Conservation (phyloP, 2,797 vertebrate genomes). For the Spea hammondii region DNA sequence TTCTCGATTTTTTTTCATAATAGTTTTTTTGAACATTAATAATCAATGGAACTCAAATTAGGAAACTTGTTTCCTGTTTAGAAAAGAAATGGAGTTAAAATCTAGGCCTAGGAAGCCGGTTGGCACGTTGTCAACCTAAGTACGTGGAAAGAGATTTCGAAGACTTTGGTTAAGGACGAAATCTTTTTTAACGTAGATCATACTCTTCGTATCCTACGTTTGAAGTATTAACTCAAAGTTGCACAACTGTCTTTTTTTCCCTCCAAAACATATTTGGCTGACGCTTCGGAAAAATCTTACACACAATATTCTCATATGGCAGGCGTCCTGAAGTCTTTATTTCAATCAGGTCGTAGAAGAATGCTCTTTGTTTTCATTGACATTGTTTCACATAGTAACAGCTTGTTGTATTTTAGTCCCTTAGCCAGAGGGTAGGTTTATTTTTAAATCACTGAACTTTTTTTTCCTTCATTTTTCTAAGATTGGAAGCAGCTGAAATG, state of each 20-base stretch:
- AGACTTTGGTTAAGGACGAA: neutral
- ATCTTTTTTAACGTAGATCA: neutral
- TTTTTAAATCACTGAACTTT: slow-evolving; percentile 74
- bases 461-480: slow-evolving; percentile 78
- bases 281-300: slow-evolving; percentile 67
- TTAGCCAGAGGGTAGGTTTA: slow-evolving; percentile 75
- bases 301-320: slow-evolving; percentile 68
- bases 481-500: slow-evolving; percentile 81
- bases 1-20: too few relatives aligned
- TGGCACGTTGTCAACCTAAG: too few relatives aligned
- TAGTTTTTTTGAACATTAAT: too few relatives aligned
- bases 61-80: too few relatives aligned
- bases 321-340: slow-evolving; percentile 64
- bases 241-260: slow-evolving; percentile 18
- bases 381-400: slow-evolving; percentile 74
- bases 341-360: slow-evolving; percentile 67
- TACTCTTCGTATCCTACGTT: neutral
- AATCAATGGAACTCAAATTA: too few relatives aligned
- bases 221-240: slow-evolving; percentile 8
- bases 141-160: too few relatives aligned
- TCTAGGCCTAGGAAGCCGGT: too few relatives aligned
- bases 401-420: slow-evolving; percentile 78
- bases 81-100: too few relatives aligned
- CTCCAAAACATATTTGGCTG: slow-evolving; percentile 58
- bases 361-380: slow-evolving; percentile 75